These are phyloP conservation scores for Tortricodes alternella DNA, from an alignment of 2,888 invertebrate species.

Conservation along the genomic window DNA sequence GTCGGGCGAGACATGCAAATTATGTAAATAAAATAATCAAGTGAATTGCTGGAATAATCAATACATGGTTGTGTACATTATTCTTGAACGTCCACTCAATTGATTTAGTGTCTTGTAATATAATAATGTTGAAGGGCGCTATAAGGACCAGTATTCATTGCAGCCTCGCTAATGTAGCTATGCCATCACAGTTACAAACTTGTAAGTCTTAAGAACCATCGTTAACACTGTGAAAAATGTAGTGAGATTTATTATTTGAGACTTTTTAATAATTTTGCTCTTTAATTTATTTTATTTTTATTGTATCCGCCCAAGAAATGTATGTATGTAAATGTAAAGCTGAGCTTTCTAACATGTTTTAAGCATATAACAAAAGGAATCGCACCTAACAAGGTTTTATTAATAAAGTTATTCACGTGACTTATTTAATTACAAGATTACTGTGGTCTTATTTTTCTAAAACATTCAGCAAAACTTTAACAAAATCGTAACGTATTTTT, in stretches of 20 bases:
- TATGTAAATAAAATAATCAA: slow-evolving; percentile 39
- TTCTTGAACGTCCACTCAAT: slow-evolving; percentile 30
- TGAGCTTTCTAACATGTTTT: not conserved
- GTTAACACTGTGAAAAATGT: not conserved
- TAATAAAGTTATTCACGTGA: slow-evolving; percentile 60
- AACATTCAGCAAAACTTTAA: not conserved
- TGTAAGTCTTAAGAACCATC: not conserved
- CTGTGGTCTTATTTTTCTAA: slow-evolving; percentile 29
- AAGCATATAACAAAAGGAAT: not conserved
- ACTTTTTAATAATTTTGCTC: not conserved
- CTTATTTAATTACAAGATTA: slow-evolving; percentile 59
- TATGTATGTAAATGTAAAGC: not conserved
- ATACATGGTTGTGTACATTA: slow-evolving; percentile 29
- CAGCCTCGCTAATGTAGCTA: not conserved
- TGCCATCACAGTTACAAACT: not conserved
- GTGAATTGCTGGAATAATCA: slow-evolving; percentile 39
- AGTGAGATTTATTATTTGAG: not conserved
- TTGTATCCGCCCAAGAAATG: not conserved
- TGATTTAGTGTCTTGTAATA: slow-evolving; percentile 31
- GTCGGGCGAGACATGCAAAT: slow-evolving; percentile 55
- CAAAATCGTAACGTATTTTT: not conserved
- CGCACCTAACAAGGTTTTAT: slow-evolving; percentile 43
- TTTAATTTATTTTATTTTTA: not conserved
- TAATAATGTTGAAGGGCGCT: slow-evolving; percentile 28
- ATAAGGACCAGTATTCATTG: slow-evolving; percentile 25